Evolutionary conservation across 2,888 invertebrate genomes (phyloP).

Genomic region (Pristionchus maxplancki): DNA sequence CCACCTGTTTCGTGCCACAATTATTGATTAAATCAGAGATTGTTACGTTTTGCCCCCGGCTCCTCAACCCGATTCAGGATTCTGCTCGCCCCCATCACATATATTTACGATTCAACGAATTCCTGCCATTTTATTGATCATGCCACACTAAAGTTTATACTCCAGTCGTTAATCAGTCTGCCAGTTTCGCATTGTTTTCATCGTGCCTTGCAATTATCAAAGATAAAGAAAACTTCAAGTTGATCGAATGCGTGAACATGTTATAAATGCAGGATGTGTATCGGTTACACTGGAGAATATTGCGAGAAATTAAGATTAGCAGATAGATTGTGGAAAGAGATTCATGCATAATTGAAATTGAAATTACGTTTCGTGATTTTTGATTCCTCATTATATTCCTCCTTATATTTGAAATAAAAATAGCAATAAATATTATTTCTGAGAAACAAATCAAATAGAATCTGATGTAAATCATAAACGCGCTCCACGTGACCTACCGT

Average conservation of each 20-base stretch:
- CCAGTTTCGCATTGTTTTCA: neutral
- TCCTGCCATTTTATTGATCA: slow-evolving; percentile 33
- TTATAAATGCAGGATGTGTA: too few species aligned
- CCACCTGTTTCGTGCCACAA: neutral
- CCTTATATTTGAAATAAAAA: too few species aligned
- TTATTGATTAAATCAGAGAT: slow-evolving; percentile 10
- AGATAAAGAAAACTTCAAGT: neutral
- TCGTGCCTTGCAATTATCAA: neutral
- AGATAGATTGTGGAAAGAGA: too few species aligned
- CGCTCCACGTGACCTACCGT: neutral
- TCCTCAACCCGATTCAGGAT: neutral
- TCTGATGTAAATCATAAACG: neutral
- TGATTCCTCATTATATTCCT: too few species aligned
- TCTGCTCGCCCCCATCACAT: neutral
- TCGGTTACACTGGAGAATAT: neutral
- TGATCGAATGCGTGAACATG: neutral
- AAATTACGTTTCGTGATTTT: too few species aligned
- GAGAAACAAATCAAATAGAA: too few species aligned
- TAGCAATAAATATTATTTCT: too few species aligned
- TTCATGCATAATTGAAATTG: too few species aligned
- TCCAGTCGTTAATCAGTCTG: neutral
- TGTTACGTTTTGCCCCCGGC: slow-evolving; percentile 12
- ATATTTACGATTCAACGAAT: slow-evolving; percentile 8
- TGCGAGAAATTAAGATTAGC: neutral
- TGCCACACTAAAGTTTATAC: neutral